Percentiles rank a stretch among this genome's conserved stretches.
These are phyloP conservation scores for Zapornia atra DNA, from an alignment of 2,113 vertebrate genomes.

Conservation along the genomic window DNA sequence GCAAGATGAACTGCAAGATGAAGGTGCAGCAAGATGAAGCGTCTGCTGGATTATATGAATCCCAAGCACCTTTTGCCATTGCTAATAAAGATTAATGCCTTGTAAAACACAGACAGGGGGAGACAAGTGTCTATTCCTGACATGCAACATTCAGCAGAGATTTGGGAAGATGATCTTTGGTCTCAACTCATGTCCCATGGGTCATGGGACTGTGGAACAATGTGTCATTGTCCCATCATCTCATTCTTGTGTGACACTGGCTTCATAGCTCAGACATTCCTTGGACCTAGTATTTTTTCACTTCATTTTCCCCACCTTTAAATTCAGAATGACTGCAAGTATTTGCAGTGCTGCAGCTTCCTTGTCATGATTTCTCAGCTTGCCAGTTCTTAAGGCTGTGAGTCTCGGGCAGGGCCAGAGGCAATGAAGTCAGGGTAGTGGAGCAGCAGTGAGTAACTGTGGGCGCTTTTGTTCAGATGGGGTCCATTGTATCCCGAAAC, in stretches of 20 bases:
- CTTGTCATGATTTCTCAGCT: neutral
- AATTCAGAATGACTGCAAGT: neutral
- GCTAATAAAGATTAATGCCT: neutral
- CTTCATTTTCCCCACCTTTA: neutral
- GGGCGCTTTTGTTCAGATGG: neutral
- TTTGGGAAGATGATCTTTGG: neutral
- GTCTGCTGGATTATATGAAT: neutral
- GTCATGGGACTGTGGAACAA: neutral
- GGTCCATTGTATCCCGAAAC: neutral
- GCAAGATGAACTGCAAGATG: neutral
- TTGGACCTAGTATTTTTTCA: neutral
- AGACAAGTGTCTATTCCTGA: neutral
- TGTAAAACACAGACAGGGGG: neutral
- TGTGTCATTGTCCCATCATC: neutral
- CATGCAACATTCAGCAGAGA: rapidly evolving
- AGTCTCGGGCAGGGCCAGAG: neutral
- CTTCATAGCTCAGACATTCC: neutral
- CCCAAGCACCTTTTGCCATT: neutral
- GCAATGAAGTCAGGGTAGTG: neutral
- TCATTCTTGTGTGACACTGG: neutral
- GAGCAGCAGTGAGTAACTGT: neutral
- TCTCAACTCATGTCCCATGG: neutral
- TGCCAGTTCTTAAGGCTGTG: neutral
- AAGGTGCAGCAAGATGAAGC: neutral
- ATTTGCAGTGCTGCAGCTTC: neutral